phyloP scores from a whole-genome alignment of 1,140 invertebrate genomes.

The Acromyrmex echinatior region DNA sequence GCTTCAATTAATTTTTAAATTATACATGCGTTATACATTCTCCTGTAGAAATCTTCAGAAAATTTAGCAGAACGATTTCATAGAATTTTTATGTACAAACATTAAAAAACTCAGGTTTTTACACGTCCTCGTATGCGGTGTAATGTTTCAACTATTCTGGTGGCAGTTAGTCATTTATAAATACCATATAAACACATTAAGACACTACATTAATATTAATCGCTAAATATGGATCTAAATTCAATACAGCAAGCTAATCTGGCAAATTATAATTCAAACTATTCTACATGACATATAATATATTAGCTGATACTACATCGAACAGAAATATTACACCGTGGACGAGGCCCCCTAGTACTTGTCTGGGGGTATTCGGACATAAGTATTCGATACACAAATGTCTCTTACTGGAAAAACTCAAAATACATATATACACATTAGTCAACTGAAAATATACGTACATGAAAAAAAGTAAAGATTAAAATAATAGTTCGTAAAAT shows the following conservation, averaged over 20 bases:
- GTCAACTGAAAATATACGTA: slow-evolving; percentile 51
- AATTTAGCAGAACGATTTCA: slow-evolving; percentile 11
- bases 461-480: background rate
- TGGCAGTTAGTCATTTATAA: slow-evolving; percentile 27
- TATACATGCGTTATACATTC: background rate
- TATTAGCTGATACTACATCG: background rate
- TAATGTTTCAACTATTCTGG: slow-evolving; percentile 36
- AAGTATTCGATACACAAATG: slow-evolving; percentile 20
- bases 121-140: slow-evolving; percentile 40
- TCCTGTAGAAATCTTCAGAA: background rate
- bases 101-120: slow-evolving; percentile 37
- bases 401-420: slow-evolving; percentile 27
- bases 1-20: background rate
- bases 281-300: slow-evolving; percentile 4
- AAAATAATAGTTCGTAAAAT: slow-evolving; percentile 35
- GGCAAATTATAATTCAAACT: background rate
- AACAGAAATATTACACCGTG: slow-evolving; percentile 54
- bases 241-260: slow-evolving; percentile 16
- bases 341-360: slow-evolving; percentile 17
- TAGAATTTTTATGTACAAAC: slow-evolving; percentile 39
- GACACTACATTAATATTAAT: slow-evolving; percentile 9
- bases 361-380: slow-evolving; percentile 24
- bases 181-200: background rate
- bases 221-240: slow-evolving; percentile 24
- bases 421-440: slow-evolving; percentile 64